Evolutionary conservation across 1,140 invertebrate genomes (phyloP), one percentile per base, ranked within the genome.

Genomic region (Drosophila nasuta): DNA sequence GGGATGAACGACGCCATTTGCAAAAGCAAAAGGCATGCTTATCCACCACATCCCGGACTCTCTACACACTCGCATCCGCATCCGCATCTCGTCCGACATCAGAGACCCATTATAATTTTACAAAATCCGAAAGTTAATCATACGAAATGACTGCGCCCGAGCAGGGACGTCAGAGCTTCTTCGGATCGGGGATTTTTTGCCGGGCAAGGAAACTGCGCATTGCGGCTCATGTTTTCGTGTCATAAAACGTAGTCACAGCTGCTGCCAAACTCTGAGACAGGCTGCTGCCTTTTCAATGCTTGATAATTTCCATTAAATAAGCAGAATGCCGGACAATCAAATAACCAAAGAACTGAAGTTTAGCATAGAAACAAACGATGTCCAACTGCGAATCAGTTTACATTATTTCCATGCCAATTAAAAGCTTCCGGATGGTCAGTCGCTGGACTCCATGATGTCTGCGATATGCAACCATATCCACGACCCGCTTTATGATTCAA

Each of bases 101-200:
- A 49, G 59, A 65, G 49, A 73, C 13, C 80, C 80, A 89, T 88
- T 88, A 81, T 79, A 78, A 89, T 88, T 89, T 85, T 81, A 89
- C 77, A 89, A 88, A 88, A 88, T 89, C 81, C 85, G 59, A 88
- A 88, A 88, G 85, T 85, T 89, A 88, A 88, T 89, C 85, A 81
- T 75, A 89, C 78, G 64, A 81, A 89, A 83, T 75, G 51, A 41
- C 68, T 67, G 38, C 49, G 57, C 77, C 28, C 48, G 52, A 52
- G 43, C 49, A 54, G 63, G 33, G 41, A 46, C 25, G 25, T 8
- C 28, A 56, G 13, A 38, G 35, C 35, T 38, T 38, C 35, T 41
- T 43, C 25, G 20, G 25, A 59, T 35, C 52, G 56, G 48, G 43
- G 28, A 25, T 25, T 48, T 52, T 35, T 28, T 33, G 10, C 35